Evolutionary conservation across 2,113 vertebrate genomes (phyloP).

Genomic region (Tragelaphus scriptus): DNA sequence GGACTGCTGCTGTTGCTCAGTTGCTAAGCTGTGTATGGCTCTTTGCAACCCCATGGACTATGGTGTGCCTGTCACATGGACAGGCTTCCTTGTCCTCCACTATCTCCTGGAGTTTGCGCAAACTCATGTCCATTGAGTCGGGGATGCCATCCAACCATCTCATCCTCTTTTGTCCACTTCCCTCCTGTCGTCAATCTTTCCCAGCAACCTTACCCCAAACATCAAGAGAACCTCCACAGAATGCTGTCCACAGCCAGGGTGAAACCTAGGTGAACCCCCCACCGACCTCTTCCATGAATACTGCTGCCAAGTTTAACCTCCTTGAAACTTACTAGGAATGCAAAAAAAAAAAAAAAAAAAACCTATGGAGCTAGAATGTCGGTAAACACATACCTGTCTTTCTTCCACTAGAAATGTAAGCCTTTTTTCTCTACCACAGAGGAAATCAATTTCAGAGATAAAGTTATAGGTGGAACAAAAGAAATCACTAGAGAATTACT

Average conservation of each 20-base stretch:
- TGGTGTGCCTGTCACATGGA: background rate
- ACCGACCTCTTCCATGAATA: background rate
- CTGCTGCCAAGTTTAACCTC: background rate
- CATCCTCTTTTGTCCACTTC: background rate
- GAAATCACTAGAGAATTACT: background rate
- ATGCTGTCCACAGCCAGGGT: too few relatives aligned
- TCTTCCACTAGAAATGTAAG: background rate
- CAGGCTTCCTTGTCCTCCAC: background rate
- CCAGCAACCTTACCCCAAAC: background rate
- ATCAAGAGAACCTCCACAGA: fast-evolving
- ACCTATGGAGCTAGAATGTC: background rate
- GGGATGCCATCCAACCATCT: background rate
- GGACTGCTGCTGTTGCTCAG: background rate
- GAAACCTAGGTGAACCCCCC: background rate
- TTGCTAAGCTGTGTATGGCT: background rate
- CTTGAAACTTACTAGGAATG: background rate
- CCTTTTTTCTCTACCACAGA: background rate
- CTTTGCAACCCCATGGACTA: background rate
- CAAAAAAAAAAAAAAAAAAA: background rate
- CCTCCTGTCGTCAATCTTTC: background rate
- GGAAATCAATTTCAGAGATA: constrained; percentile 34
- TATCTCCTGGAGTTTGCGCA: background rate
- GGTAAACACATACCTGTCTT: background rate
- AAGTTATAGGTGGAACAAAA: background rate
- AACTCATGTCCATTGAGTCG: background rate